Evolutionary conservation across 2,888 invertebrate species (phyloP).

Genomic region (Cephus runcator): DNA sequence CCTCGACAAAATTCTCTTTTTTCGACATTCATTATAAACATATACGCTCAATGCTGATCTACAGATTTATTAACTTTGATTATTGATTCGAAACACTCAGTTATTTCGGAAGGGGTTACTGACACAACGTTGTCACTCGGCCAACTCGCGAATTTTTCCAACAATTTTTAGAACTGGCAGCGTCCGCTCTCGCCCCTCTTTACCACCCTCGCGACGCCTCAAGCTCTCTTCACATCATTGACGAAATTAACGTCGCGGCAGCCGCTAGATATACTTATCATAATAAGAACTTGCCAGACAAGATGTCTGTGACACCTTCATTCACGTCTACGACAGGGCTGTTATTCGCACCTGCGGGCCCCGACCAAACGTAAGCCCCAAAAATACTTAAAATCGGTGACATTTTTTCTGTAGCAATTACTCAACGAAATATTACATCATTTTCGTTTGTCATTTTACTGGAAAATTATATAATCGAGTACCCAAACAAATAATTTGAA

Average conservation of each 20-base stretch:
- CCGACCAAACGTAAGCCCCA: not conserved
- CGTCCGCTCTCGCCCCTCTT: conserved; percentile 1
- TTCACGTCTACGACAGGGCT: conserved; percentile 5
- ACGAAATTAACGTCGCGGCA: conserved; percentile 14
- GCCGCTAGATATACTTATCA: not conserved
- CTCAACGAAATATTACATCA: not conserved
- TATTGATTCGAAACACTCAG: not conserved
- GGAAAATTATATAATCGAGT: not conserved
- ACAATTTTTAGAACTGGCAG: conserved; percentile 23
- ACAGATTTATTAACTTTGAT: not conserved
- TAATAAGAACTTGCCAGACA: conserved; percentile 13
- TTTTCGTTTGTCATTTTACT: not conserved
- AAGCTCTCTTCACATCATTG: conserved; percentile 8
- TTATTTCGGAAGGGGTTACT: conserved; percentile 12
- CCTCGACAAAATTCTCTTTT: not conserved
- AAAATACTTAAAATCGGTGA: not conserved
- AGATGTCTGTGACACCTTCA: conserved; percentile 19
- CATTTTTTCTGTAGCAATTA: not conserved
- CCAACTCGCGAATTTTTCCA: conserved; percentile 22
- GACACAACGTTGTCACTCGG: conserved; percentile 18
- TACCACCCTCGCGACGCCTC: not conserved
- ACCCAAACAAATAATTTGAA: not conserved
- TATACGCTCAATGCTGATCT: not conserved
- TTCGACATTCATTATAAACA: not conserved
- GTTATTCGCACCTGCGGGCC: not conserved